A percentile compares a stretch with the other conserved stretches of the same genome.
Evolutionary conservation across 2,113 vertebrate genomes (phyloP).

Genomic region (Cathartes aura): DNA sequence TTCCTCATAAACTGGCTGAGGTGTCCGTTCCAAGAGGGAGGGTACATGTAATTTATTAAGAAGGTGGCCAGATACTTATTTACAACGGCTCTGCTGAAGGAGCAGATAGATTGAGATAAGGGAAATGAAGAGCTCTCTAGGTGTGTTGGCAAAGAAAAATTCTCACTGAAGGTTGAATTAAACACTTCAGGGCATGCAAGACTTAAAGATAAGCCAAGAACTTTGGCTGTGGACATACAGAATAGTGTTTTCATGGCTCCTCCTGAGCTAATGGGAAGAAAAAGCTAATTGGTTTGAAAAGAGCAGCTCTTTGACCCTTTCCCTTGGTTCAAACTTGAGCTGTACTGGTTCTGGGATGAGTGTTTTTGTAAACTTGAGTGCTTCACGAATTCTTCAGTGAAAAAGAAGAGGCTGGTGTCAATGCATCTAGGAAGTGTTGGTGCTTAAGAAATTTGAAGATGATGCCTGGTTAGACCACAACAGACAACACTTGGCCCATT

Average conservation of each 20-base stretch:
- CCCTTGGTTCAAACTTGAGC: neutral
- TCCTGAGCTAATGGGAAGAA: neutral
- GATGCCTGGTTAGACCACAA: neutral
- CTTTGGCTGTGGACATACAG: conserved; percentile 26
- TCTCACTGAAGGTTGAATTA: conserved; percentile 33
- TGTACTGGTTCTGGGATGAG: neutral
- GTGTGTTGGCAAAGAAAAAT: conserved; percentile 61
- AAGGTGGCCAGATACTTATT: conserved; percentile 44
- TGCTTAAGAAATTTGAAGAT: neutral
- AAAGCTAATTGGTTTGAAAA: neutral
- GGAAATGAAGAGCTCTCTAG: conserved; percentile 51
- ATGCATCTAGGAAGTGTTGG: neutral
- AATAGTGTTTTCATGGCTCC: conserved; percentile 12
- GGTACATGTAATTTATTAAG: conserved; percentile 15
- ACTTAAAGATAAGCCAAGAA: conserved; percentile 55
- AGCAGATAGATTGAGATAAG: conserved; percentile 55
- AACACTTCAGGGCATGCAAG: conserved; percentile 51
- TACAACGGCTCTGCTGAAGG: conserved; percentile 49
- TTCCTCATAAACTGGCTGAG: neutral
- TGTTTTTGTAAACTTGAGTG: neutral
- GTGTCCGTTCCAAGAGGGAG: conserved; percentile 39
- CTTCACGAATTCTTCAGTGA: neutral
- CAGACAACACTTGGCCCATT: accelerated
- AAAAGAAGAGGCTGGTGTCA: neutral
- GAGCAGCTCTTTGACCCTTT: neutral